phyloP scores from a whole-genome alignment of 2,113 vertebrate genomes.

The Scatophagus argus region DNA sequence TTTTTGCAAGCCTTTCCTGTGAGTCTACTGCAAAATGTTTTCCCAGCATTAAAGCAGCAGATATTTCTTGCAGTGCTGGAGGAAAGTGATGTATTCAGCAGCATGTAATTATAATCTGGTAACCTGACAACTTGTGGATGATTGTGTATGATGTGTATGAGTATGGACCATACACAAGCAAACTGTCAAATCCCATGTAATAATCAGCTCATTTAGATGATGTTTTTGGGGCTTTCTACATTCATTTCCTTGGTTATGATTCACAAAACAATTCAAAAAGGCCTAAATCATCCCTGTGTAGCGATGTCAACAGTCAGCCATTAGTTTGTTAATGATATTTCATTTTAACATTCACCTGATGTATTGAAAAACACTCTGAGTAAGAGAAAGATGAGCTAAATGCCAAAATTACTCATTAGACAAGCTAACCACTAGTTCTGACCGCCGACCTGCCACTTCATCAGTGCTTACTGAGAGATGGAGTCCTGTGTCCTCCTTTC shows the following conservation, averaged over 20 bases:
- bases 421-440: too few relatives aligned
- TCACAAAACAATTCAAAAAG: constrained; percentile 18
- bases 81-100: constrained; percentile 33
- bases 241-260: constrained; percentile 30
- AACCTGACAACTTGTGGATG: constrained; percentile 32
- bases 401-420: too few relatives aligned
- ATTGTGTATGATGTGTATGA: constrained; percentile 42
- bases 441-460: too few relatives aligned
- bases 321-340: too few relatives aligned
- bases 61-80: constrained; percentile 17
- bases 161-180: constrained; percentile 11
- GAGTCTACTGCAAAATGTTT: constrained; percentile 41
- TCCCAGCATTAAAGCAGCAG: constrained; percentile 30
- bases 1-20: constrained; percentile 29
- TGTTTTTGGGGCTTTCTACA: constrained; percentile 16
- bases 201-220: constrained; percentile 21
- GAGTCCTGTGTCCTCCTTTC: too few relatives aligned
- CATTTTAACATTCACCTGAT: too few relatives aligned
- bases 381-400: too few relatives aligned
- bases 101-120: constrained; percentile 44
- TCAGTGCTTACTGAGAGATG: too few relatives aligned
- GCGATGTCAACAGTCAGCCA: too few relatives aligned
- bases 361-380: too few relatives aligned
- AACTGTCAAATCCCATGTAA: constrained; percentile 21
- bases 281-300: constrained; percentile 26